Percentiles rank a stretch among this genome's conserved stretches.
Conservation (phyloP, 2,888 invertebrate genomes). For the Ecliptopera silaceata region DNA sequence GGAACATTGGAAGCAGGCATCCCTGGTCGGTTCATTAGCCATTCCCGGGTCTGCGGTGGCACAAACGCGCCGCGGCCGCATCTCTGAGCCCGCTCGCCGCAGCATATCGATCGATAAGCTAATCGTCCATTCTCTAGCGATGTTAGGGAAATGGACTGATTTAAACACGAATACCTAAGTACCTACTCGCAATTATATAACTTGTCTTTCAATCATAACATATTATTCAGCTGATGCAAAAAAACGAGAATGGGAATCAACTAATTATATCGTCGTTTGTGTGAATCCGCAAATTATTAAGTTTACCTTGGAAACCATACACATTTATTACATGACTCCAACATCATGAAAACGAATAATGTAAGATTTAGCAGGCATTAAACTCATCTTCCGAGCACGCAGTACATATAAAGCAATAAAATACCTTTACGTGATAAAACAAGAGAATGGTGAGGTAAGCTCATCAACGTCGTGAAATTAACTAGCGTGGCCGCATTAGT, state of each 20-base stretch:
- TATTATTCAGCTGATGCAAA: too few species aligned
- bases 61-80: constrained; percentile 40
- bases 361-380: constrained; percentile 2
- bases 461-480: constrained; percentile 49
- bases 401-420: constrained; percentile 14
- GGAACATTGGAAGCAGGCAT: constrained; percentile 1
- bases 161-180: constrained; percentile 13
- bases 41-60: constrained; percentile 53
- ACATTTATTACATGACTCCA: too few species aligned
- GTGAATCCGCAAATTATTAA: too few species aligned
- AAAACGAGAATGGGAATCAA: too few species aligned
- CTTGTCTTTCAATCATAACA: too few species aligned
- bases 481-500: constrained; percentile 51
- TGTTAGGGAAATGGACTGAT: constrained; percentile 25
- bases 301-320: too few species aligned
- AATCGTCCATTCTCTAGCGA: constrained; percentile 11
- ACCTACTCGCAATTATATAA: constrained; percentile 6
- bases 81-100: constrained; percentile 32
- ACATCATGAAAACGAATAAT: too few species aligned
- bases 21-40: constrained; percentile 63
- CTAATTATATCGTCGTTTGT: too few species aligned
- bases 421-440: constrained; percentile 20
- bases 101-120: constrained; percentile 24
- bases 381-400: constrained; percentile 5
- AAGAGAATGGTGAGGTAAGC: constrained; percentile 27